Conservation (phyloP, 2,888 invertebrate genomes). For the Euzetes globulus region DNA sequence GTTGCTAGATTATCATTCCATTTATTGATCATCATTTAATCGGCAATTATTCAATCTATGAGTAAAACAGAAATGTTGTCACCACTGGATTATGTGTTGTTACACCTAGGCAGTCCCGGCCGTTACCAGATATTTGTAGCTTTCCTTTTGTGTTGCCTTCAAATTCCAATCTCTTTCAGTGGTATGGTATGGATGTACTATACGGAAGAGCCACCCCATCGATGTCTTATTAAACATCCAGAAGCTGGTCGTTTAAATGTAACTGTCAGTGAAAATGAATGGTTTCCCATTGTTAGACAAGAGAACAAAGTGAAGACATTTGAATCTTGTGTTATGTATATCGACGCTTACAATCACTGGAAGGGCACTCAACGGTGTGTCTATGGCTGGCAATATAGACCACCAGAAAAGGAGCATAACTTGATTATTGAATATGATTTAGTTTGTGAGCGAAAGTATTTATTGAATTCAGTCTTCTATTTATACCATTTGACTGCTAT, state of each 20-base stretch:
- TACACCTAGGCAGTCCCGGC: constrained; percentile 40
- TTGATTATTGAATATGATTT: constrained; percentile 40
- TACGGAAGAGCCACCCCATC: constrained; percentile 39
- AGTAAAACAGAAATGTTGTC: constrained; percentile 31
- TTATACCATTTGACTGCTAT: constrained; percentile 36
- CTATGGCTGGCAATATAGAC: constrained; percentile 40
- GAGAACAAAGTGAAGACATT: constrained; percentile 34
- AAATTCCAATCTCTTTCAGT: constrained; percentile 41
- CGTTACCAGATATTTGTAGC: constrained; percentile 40
- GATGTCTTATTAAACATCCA: constrained; percentile 35
- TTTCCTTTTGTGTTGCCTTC: constrained; percentile 41
- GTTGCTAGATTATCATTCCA: too few species aligned
- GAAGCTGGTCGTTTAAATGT: neutral
- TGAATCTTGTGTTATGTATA: constrained; percentile 39
- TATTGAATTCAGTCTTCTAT: constrained; percentile 39
- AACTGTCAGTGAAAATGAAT: constrained; percentile 34
- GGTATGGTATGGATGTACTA: constrained; percentile 39
- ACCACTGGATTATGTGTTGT: constrained; percentile 40
- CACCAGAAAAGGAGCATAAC: constrained; percentile 36
- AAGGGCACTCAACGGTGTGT: constrained; percentile 39
- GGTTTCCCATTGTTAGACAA: constrained; percentile 31
- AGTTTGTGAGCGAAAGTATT: constrained; percentile 40
- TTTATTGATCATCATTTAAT: too few species aligned
- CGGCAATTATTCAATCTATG: too few species aligned
- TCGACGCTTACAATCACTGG: constrained; percentile 39